These are phyloP conservation scores for Propithecus perrieri DNA, from an alignment of 2,797 vertebrate genomes.

Conservation along the genomic window DNA sequence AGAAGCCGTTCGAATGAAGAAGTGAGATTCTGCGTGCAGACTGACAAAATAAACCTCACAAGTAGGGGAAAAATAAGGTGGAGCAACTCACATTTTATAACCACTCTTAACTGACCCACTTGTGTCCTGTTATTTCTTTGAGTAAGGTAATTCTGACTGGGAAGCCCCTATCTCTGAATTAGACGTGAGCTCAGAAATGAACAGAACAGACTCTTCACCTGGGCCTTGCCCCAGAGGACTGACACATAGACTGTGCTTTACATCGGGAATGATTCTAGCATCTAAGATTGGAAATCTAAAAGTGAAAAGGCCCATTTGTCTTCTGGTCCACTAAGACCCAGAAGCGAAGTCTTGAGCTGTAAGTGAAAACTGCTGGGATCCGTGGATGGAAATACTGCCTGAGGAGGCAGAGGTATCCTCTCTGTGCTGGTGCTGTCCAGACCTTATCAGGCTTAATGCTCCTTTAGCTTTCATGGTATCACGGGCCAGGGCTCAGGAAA, in stretches of 20 bases:
- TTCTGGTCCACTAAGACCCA: not conserved
- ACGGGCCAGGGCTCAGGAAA: not conserved
- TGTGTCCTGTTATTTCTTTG: not conserved
- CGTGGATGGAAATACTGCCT: fast-evolving
- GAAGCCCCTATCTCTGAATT: not conserved
- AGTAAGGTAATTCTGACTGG: not conserved
- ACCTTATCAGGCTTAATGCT: no score
- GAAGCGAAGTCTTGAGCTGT: not conserved
- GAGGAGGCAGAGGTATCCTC: not conserved
- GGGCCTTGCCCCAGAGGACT: not conserved
- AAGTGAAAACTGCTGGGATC: not conserved
- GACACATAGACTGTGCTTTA: not conserved
- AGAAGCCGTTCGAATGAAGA: not conserved
- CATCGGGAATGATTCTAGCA: not conserved
- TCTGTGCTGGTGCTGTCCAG: fast-evolving
- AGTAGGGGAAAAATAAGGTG: fast-evolving
- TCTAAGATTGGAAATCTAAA: not conserved
- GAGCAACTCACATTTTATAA: not conserved
- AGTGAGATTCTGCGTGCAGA: not conserved
- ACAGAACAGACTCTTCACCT: not conserved
- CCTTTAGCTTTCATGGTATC: fast-evolving
- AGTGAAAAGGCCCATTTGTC: not conserved
- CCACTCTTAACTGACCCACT: not conserved
- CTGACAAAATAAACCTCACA: fast-evolving
- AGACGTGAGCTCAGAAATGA: not conserved